Evolutionary conservation across 30 jellyfish, hydroid and myxozoan genomes (phyloP).

Genomic region (Cassiopea xamachana): DNA sequence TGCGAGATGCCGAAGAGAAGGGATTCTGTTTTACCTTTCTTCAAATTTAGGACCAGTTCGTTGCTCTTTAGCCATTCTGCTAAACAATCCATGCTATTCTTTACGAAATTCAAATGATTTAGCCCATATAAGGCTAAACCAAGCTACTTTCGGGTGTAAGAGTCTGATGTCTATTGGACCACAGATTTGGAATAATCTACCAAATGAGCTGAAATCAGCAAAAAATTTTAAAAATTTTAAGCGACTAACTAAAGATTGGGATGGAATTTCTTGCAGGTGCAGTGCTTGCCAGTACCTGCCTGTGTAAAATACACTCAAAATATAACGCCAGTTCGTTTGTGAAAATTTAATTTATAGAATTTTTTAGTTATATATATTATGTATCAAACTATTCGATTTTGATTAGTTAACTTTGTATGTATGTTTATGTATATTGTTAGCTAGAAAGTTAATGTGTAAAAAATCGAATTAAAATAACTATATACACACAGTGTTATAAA

Average conservation of each 20-base stretch:
- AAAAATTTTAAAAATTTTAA: not conserved
- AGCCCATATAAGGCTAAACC: no score
- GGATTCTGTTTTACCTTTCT: slow-evolving; percentile 28
- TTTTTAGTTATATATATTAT: no score
- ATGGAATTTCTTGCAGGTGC: not conserved
- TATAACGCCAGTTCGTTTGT: not conserved
- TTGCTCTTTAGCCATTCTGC: slow-evolving; percentile 8
- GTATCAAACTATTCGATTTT: no score
- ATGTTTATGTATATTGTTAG: no score
- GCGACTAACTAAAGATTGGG: not conserved
- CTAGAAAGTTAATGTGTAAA: no score
- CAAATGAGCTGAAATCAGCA: not conserved
- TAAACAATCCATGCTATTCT: not conserved
- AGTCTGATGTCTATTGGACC: not conserved
- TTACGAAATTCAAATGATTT: no score
- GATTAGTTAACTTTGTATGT: no score
- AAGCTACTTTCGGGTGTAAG: no score
- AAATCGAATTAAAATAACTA: no score
- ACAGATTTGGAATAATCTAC: not conserved
- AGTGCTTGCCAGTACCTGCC: no score
- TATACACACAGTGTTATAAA: no score
- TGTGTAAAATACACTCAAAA: not conserved
- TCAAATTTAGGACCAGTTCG: not conserved
- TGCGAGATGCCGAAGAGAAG: slow-evolving; percentile 53
- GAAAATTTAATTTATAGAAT: no score